Evolutionary conservation across 2,113 vertebrate species (phyloP).

Genomic region (Spea bombifrons): DNA sequence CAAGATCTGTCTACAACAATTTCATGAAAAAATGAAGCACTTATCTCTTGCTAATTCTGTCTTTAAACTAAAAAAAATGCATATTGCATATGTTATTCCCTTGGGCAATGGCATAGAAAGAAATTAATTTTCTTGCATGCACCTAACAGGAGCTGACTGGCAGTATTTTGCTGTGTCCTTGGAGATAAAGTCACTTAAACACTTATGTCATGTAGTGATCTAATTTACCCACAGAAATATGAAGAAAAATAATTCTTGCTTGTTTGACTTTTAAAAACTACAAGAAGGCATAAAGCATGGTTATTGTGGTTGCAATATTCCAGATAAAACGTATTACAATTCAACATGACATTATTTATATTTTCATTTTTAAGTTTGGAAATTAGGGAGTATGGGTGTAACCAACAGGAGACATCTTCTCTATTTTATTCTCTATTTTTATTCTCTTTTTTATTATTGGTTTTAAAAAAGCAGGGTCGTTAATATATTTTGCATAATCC

Average conservation of each 20-base stretch:
- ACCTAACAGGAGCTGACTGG: conserved; percentile 42
- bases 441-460: too few species aligned
- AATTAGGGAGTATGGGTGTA: too few species aligned
- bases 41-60: conserved; percentile 19
- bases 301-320: neutral
- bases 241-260: conserved; percentile 2
- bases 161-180: conserved; percentile 39
- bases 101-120: conserved; percentile 44
- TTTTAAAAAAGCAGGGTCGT: too few species aligned
- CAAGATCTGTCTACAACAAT: conserved; percentile 29
- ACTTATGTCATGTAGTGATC: conserved; percentile 27
- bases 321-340: too few species aligned
- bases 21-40: conserved; percentile 39
- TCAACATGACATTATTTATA: too few species aligned
- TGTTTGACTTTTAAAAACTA: conserved; percentile 1
- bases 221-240: conserved; percentile 23
- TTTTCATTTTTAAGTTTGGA: too few species aligned
- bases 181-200: conserved; percentile 34
- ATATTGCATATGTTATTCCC: conserved; percentile 39
- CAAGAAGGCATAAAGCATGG: neutral
- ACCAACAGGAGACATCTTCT: too few species aligned
- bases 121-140: conserved; percentile 44
- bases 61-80: conserved; percentile 37
- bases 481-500: too few species aligned
- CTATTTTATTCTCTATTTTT: too few species aligned